A percentile compares a stretch with the other conserved stretches of the same genome.
Evolutionary conservation across 1,140 invertebrate species (phyloP).

Genomic region (Drosophila ohnishii): DNA sequence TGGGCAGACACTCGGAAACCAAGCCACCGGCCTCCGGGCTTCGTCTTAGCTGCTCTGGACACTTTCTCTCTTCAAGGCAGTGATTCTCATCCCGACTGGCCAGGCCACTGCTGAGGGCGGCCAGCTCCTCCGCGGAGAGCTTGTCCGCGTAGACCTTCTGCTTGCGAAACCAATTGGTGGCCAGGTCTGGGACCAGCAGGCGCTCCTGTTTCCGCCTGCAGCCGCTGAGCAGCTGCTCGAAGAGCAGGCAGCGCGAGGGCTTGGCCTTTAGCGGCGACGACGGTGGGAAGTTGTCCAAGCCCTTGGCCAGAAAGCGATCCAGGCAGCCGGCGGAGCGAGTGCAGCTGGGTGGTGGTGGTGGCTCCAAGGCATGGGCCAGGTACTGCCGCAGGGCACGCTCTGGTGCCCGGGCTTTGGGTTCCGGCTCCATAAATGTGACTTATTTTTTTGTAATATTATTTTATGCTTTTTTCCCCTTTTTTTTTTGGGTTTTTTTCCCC

Average conservation of each 20-base stretch:
- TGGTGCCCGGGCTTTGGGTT: conserved; percentile 3
- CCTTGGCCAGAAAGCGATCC: conserved; percentile 25
- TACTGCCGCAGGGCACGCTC: conserved; percentile 10
- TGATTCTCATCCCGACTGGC: neutral
- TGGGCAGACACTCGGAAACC: conserved; percentile 11
- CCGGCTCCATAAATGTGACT: neutral
- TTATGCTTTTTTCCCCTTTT: neutral
- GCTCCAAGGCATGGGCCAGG: conserved; percentile 15
- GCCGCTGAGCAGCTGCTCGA: conserved; percentile 45
- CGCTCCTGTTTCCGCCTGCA: conserved; percentile 37
- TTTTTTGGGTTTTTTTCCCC: neutral
- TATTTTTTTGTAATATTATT: neutral
- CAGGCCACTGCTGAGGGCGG: neutral
- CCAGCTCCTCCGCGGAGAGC: conserved; percentile 23
- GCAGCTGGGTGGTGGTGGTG: neutral
- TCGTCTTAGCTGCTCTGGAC: neutral
- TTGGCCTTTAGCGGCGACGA: neutral
- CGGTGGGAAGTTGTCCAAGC: conserved; percentile 47
- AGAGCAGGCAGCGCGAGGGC: conserved; percentile 4
- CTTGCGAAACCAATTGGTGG: conserved; percentile 72
- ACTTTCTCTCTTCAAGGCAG: neutral
- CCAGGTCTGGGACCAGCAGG: conserved; percentile 67
- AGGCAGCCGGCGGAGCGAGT: neutral
- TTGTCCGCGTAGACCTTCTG: conserved; percentile 59
- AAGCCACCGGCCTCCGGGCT: neutral